Evolutionary conservation across 2,113 vertebrate genomes (phyloP).

Genomic region (human): GRCh38 chr3:143868501-143869000

Average conservation of each 20-base stretch:
- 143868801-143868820: neutral
- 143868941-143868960: too few relatives aligned
- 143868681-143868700: neutral
- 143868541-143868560: constrained; percentile 32
- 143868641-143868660: constrained; percentile 21
- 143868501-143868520: neutral
- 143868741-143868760: neutral
- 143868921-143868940: too few relatives aligned
- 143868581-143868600: constrained; percentile 24
- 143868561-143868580: constrained; percentile 30
- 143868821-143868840: neutral
- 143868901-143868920: too few relatives aligned
- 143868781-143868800: neutral
- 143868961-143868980: too few relatives aligned
- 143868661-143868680: constrained; percentile 9
- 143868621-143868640: constrained; percentile 12
- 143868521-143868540: neutral
- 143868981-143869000: too few relatives aligned
- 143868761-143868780: neutral
- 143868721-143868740: neutral
- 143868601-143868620: constrained; percentile 29
- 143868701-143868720: constrained; percentile 18
- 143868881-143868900: too few relatives aligned
- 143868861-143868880: neutral
- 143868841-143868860: neutral